Percentiles rank a stretch among this genome's conserved stretches.
Conservation (phyloP, 1,140 invertebrate genomes). For the Doryteuthis pealeii region DNA sequence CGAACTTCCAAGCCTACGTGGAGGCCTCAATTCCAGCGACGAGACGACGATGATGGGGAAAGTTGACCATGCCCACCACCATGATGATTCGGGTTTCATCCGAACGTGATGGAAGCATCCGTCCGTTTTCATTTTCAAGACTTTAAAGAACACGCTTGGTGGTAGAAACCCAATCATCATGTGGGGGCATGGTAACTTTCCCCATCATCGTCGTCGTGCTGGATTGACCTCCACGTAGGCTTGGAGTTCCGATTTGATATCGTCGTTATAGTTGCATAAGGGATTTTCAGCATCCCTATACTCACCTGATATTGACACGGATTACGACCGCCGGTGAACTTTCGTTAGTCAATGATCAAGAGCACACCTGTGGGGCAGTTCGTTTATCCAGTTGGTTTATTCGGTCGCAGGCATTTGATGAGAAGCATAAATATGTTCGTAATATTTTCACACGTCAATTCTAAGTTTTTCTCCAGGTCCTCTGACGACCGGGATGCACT, state of each 20-base stretch:
- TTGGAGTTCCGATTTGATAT: slow-evolving; percentile 40
- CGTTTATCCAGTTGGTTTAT: slow-evolving; percentile 76
- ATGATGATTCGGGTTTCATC: slow-evolving; percentile 56
- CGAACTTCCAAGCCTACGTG: slow-evolving; percentile 47
- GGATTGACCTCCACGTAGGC: slow-evolving; percentile 47
- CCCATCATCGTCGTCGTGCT: slow-evolving; percentile 39
- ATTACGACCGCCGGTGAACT: slow-evolving; percentile 24
- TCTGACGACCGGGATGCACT: slow-evolving; percentile 80
- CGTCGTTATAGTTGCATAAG: slow-evolving; percentile 27
- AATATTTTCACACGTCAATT: slow-evolving; percentile 83
- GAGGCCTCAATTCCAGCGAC: slow-evolving; percentile 44
- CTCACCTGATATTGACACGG: too few relatives aligned
- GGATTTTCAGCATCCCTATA: slow-evolving; percentile 27
- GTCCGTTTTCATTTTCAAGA: slow-evolving; percentile 43
- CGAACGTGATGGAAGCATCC: slow-evolving; percentile 52
- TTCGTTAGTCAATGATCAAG: slow-evolving; percentile 44
- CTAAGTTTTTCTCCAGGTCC: slow-evolving; percentile 84
- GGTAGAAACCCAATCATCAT: slow-evolving; percentile 52
- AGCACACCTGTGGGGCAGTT: slow-evolving; percentile 72
- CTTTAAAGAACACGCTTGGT: slow-evolving; percentile 44
- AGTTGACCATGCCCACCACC: slow-evolving; percentile 52
- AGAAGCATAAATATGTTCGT: slow-evolving; percentile 78
- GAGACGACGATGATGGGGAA: slow-evolving; percentile 36
- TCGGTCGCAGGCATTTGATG: slow-evolving; percentile 78
- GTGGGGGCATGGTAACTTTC: slow-evolving; percentile 47